Evolutionary conservation across 1,140 invertebrate species (phyloP).

Genomic region (Brachystomella parvula): DNA sequence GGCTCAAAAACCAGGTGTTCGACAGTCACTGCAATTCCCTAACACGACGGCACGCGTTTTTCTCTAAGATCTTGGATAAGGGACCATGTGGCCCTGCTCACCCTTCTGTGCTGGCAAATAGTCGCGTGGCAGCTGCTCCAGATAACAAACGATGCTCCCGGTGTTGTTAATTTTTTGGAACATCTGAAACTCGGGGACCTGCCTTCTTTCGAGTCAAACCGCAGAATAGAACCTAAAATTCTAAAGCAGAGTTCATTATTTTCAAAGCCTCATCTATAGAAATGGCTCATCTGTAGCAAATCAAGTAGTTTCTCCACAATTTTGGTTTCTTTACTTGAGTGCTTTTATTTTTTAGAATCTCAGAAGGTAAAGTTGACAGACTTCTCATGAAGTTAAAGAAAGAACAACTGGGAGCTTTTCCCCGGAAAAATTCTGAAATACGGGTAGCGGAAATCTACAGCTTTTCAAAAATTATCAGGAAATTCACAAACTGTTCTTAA

Average conservation of each 20-base stretch:
- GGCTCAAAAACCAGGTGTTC: neutral
- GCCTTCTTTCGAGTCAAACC: neutral
- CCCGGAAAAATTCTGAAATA: no score
- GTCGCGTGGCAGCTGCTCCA: conserved; percentile 9
- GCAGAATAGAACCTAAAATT: neutral
- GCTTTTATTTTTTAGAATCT: neutral
- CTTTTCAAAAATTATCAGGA: no score
- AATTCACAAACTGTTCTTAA: no score
- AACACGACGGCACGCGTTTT: neutral
- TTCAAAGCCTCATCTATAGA: no score
- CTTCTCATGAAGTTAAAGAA: no score
- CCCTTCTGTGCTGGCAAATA: neutral
- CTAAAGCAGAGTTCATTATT: no score
- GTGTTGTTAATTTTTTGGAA: neutral
- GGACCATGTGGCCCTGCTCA: neutral
- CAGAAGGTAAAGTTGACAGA: no score
- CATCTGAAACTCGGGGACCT: neutral
- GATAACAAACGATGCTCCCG: neutral
- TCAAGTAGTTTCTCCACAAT: neutral
- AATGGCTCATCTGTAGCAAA: neutral
- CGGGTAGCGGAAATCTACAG: no score
- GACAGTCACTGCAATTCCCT: neutral
- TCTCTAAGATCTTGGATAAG: neutral
- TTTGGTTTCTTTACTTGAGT: neutral
- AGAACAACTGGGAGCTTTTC: no score